phyloP scores from a whole-genome alignment of 2,888 invertebrate genomes.

The Drosophila cracens region DNA sequence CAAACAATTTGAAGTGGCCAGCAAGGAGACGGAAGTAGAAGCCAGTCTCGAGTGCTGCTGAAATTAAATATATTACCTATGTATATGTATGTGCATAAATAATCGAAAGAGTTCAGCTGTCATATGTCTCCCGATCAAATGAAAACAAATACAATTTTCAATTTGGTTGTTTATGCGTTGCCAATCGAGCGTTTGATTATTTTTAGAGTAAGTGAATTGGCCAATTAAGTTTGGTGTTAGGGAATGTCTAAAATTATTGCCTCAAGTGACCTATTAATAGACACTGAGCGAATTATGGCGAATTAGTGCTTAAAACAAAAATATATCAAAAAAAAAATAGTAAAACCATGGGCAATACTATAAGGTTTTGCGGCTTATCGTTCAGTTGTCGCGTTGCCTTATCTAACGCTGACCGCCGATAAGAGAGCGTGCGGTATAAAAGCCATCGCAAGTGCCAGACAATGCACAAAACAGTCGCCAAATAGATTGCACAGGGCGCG shows the following conservation, averaged over 20 bases:
- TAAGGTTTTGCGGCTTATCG: slow-evolving; percentile 48
- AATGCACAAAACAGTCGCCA: slow-evolving; percentile 63
- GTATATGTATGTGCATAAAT: neutral
- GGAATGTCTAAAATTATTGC: slow-evolving; percentile 45
- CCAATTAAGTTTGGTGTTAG: slow-evolving; percentile 35
- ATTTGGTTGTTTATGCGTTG: neutral
- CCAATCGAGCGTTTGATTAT: slow-evolving; percentile 12
- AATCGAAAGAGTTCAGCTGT: slow-evolving; percentile 5
- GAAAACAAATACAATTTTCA: slow-evolving; percentile 13
- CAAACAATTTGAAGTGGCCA: slow-evolving; percentile 48
- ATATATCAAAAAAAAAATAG: too few species aligned
- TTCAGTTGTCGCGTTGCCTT: slow-evolving; percentile 49
- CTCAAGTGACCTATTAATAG: slow-evolving; percentile 60
- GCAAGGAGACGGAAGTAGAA: slow-evolving; percentile 46
- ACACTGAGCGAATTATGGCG: slow-evolving; percentile 60
- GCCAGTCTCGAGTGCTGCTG: slow-evolving; percentile 24
- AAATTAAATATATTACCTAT: neutral
- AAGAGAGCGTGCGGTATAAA: slow-evolving; percentile 61
- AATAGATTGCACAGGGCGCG: slow-evolving; percentile 57
- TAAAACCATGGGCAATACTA: slow-evolving; percentile 22
- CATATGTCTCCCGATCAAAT: slow-evolving; percentile 38
- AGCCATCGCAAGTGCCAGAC: slow-evolving; percentile 40
- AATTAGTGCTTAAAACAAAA: slow-evolving; percentile 45
- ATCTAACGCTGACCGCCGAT: slow-evolving; percentile 71
- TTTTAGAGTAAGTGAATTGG: slow-evolving; percentile 22